Percentiles rank a stretch among this genome's conserved stretches.
Conservation (phyloP, 2,113 vertebrate genomes). For the Ifrita kowaldi region DNA sequence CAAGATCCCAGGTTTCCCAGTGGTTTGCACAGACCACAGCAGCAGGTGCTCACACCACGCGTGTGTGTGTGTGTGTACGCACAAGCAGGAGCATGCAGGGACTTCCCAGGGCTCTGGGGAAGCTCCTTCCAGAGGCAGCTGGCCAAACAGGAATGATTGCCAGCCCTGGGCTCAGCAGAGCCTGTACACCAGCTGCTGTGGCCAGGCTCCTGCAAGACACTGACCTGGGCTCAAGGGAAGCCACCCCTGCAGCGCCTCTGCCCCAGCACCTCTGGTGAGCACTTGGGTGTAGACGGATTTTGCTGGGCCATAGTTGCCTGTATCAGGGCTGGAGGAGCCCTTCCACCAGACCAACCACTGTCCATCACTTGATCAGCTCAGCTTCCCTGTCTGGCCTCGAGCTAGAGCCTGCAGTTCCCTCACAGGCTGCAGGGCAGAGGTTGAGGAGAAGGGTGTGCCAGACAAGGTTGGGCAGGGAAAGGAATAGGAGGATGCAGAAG, state of each 20-base stretch:
- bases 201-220: neutral
- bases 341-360: neutral
- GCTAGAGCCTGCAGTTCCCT: neutral
- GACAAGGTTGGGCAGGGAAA: neutral
- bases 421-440: neutral
- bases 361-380: neutral
- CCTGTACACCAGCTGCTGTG: fast-evolving
- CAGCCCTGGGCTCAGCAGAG: neutral
- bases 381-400: neutral
- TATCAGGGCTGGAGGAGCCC: neutral
- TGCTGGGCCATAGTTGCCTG: neutral
- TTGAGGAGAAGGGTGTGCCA: neutral
- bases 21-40: neutral
- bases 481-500: neutral
- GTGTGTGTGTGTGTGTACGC: fast-evolving
- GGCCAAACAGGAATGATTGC: neutral
- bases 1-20: neutral
- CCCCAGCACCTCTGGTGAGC: neutral
- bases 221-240: neutral
- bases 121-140: neutral
- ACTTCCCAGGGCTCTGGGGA: neutral
- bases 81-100: neutral
- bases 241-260: fast-evolving
- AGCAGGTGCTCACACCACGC: neutral
- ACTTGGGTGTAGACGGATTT: neutral